These are phyloP conservation scores for Heliconius sara DNA, from an alignment of 2,888 invertebrate genomes.

Conservation along the genomic window DNA sequence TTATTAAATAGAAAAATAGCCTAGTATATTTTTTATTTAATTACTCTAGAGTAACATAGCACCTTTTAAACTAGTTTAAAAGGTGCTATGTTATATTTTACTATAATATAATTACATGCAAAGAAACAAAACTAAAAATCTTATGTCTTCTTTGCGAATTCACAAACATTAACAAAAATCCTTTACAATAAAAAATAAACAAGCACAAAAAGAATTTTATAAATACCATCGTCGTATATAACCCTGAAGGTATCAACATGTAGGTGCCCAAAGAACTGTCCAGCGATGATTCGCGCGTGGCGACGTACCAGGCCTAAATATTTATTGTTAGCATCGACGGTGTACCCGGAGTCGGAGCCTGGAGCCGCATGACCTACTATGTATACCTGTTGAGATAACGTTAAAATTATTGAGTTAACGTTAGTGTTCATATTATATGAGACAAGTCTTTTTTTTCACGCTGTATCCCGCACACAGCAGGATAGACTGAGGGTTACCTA, in stretches of 20 bases:
- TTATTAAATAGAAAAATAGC: too few species aligned
- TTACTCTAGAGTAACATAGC: too few species aligned
- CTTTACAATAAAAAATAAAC: background rate
- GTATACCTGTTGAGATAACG: constrained; percentile 87
- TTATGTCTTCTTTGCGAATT: too few species aligned
- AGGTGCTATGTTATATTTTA: background rate
- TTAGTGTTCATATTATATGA: background rate
- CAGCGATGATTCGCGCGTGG: constrained; percentile 91
- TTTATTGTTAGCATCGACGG: constrained; percentile 89
- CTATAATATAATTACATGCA: too few species aligned
- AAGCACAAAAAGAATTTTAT: background rate
- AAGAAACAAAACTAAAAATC: too few species aligned
- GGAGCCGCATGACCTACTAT: constrained; percentile 96
- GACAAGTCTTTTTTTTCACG: background rate
- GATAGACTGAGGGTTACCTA: background rate
- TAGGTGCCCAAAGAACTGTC: constrained; percentile 96
- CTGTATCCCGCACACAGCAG: background rate
- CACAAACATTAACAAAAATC: too few species aligned
- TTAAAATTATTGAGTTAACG: too few species aligned
- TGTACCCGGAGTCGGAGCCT: constrained; percentile 92
- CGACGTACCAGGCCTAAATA: constrained; percentile 90
- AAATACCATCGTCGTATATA: constrained; percentile 89
- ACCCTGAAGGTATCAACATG: constrained; percentile 96
- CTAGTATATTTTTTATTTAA: too few species aligned
- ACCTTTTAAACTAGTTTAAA: too few species aligned